A percentile compares a stretch with the other conserved stretches of the same genome.
Evolutionary conservation across 2,113 vertebrate genomes (phyloP).

Genomic region (Mellivora capensis): DNA sequence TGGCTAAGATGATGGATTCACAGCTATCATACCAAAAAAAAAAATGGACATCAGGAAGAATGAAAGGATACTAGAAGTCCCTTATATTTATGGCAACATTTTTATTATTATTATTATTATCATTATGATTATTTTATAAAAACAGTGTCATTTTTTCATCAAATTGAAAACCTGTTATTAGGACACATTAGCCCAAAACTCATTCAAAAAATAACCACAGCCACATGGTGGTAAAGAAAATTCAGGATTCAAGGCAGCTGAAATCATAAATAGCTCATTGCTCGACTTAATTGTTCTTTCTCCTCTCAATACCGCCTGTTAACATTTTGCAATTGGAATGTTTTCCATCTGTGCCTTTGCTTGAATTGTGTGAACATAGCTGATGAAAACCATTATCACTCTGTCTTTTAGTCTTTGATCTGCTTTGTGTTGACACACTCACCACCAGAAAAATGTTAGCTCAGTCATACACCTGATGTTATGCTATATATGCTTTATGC

Average conservation of each 20-base stretch:
- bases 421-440: slow-evolving; percentile 39
- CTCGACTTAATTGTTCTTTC: slow-evolving; percentile 57
- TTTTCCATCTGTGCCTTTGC: slow-evolving; percentile 59
- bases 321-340: slow-evolving; percentile 50
- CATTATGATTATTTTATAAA: not conserved
- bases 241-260: slow-evolving; percentile 4
- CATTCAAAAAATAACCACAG: not conserved
- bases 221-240: not conserved
- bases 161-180: not conserved
- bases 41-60: not conserved
- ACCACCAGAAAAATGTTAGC: slow-evolving; percentile 41
- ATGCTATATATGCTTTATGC: not conserved
- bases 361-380: slow-evolving; percentile 51
- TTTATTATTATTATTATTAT: not conserved
- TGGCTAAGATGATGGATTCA: not conserved
- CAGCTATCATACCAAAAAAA: not conserved
- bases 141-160: not conserved
- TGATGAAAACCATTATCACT: slow-evolving; percentile 62
- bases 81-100: not conserved
- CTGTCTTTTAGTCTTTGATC: slow-evolving; percentile 46
- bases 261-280: slow-evolving; percentile 54
- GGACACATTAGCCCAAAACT: not conserved
- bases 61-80: not conserved
- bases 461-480: not conserved
- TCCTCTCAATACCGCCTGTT: slow-evolving; percentile 34